Percentiles rank a stretch among this genome's conserved stretches.
These are phyloP conservation scores for Yponomeuta plumbellus DNA, from an alignment of 2,888 invertebrate genomes.

Conservation along the genomic window DNA sequence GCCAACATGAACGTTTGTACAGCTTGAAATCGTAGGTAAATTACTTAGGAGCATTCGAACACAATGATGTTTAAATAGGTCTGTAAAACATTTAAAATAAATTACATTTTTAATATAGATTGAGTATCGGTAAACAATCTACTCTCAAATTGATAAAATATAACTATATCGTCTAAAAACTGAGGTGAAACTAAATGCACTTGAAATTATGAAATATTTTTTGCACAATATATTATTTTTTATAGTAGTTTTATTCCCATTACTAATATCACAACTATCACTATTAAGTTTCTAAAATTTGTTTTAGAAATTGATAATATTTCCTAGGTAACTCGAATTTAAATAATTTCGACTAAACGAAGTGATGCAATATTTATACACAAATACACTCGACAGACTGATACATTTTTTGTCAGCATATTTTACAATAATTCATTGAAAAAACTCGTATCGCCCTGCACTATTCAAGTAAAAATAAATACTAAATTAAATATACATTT, in stretches of 20 bases:
- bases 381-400: neutral
- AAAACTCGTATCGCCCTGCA: neutral
- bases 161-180: neutral
- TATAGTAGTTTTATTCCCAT: slow-evolving; percentile 39
- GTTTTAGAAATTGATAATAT: slow-evolving; percentile 9
- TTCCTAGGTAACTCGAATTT: slow-evolving; percentile 15
- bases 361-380: slow-evolving; percentile 18
- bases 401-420: neutral
- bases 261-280: slow-evolving; percentile 62
- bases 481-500: neutral
- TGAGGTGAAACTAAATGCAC: slow-evolving; percentile 50
- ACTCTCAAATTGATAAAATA: neutral
- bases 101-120: no score
- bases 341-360: slow-evolving; percentile 8
- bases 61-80: no score
- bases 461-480: neutral
- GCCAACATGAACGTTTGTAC: neutral
- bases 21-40: no score
- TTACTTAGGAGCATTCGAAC: no score
- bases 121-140: neutral
- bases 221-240: slow-evolving; percentile 42
- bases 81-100: no score
- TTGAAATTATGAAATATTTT: slow-evolving; percentile 36
- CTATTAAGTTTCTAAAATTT: slow-evolving; percentile 24
- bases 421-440: neutral